Conservation (phyloP, 2,888 invertebrate species). For the Netelia fuscicornis region DNA sequence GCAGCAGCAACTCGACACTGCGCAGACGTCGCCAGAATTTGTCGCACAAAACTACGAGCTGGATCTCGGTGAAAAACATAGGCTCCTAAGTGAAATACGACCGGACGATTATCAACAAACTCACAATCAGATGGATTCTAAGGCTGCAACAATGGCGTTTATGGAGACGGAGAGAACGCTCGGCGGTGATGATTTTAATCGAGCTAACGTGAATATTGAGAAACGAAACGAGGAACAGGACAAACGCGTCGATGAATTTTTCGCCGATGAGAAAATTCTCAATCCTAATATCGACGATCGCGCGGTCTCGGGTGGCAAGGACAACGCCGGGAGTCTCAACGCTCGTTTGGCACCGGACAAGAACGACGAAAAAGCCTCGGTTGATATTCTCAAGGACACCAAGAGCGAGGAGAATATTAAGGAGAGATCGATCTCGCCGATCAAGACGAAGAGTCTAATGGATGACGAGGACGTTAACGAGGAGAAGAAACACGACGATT, state of each 20-base stretch:
- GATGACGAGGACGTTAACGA: constrained; percentile 57
- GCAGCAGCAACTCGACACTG: constrained; percentile 23
- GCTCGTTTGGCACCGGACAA: constrained; percentile 41
- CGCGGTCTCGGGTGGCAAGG: neutral
- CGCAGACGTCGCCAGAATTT: constrained; percentile 69
- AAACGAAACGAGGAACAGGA: constrained; percentile 18
- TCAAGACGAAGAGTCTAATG: constrained; percentile 53
- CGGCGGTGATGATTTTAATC: constrained; percentile 29
- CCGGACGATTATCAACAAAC: neutral
- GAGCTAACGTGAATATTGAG: neutral
- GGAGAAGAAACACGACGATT: constrained; percentile 51
- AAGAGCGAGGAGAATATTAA: neutral
- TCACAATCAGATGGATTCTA: constrained; percentile 72
- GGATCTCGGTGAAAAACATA: constrained; percentile 2
- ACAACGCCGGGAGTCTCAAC: neutral
- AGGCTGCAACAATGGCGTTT: constrained; percentile 77
- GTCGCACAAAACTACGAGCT: constrained; percentile 38
- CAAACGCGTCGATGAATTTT: constrained; percentile 2
- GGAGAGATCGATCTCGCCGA: constrained; percentile 18
- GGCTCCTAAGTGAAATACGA: neutral
- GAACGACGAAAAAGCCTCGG: constrained; percentile 24
- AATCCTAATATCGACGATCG: neutral
- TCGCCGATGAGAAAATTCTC: constrained; percentile 7
- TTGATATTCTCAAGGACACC: constrained; percentile 19
- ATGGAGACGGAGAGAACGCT: constrained; percentile 75